A percentile compares a stretch with the other conserved stretches of the same genome.
Evolutionary conservation across 2,797 vertebrate species (phyloP).

Genomic region (Dromococcyx pavoninus): DNA sequence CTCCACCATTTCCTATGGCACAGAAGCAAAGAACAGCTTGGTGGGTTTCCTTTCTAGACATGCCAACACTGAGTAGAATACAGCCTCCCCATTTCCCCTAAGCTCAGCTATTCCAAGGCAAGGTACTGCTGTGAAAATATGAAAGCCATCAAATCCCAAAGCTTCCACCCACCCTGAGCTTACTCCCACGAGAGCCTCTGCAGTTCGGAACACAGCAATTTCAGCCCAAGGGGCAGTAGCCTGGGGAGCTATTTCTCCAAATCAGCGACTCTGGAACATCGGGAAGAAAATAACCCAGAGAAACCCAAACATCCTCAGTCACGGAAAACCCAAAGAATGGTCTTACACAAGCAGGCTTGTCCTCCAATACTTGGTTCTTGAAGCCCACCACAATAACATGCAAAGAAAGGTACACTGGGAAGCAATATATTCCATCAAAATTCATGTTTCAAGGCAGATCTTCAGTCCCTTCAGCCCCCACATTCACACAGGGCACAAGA

Average conservation of each 20-base stretch:
- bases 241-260: background rate
- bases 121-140: background rate
- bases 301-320: background rate
- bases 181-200: background rate
- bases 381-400: background rate
- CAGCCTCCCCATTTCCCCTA: background rate
- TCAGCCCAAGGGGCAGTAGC: background rate
- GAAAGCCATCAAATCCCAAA: background rate
- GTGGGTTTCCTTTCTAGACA: background rate
- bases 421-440: background rate
- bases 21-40: background rate
- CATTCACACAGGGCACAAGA: background rate
- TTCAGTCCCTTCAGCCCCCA: background rate
- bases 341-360: background rate
- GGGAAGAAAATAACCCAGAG: background rate
- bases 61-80: background rate
- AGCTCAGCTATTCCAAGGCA: background rate
- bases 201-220: background rate
- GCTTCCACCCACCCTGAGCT: background rate
- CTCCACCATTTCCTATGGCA: conserved; percentile 95
- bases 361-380: rapidly evolving
- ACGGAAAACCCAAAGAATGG: background rate
- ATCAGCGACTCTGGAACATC: background rate
- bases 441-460: background rate
- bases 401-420: background rate